phyloP scores from a whole-genome alignment of 2,888 invertebrate species.

The Eremobia ochroleuca region DNA sequence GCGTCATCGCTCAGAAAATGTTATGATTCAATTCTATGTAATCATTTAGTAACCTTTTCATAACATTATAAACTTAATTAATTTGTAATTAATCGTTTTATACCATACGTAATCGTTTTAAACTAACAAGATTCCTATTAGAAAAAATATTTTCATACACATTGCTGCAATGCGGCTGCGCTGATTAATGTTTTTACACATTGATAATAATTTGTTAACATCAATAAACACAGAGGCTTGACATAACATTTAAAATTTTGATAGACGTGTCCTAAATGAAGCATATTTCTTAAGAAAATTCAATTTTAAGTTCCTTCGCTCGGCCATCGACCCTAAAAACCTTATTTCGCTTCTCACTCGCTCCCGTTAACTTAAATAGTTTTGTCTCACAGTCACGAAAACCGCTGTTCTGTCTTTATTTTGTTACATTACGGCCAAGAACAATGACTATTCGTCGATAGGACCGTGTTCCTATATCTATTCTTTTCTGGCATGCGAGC shows the following conservation, averaged over 20 bases:
- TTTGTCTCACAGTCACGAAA: conserved; percentile 89
- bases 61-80: not conserved
- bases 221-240: conserved; percentile 63
- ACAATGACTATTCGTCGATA: conserved; percentile 89
- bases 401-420: conserved; percentile 90
- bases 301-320: conserved; percentile 88
- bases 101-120: not conserved
- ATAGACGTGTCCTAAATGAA: conserved; percentile 84
- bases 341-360: conserved; percentile 83
- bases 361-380: conserved; percentile 75
- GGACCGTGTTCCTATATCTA: conserved; percentile 82
- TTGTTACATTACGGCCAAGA: conserved; percentile 90
- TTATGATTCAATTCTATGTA: not conserved
- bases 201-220: conserved; percentile 59
- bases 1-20: conserved; percentile 45
- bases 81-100: not conserved
- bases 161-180: conserved; percentile 10
- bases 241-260: conserved; percentile 73
- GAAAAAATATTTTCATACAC: conserved; percentile 1
- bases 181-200: conserved; percentile 31
- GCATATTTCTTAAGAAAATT: conserved; percentile 86
- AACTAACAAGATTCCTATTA: conserved; percentile 19
- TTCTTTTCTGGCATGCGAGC: conserved; percentile 78
- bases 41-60: not conserved
- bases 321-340: conserved; percentile 90